These are phyloP conservation scores for Sminthurides aquaticus DNA, from an alignment of 2,888 invertebrate species.

Conservation along the genomic window DNA sequence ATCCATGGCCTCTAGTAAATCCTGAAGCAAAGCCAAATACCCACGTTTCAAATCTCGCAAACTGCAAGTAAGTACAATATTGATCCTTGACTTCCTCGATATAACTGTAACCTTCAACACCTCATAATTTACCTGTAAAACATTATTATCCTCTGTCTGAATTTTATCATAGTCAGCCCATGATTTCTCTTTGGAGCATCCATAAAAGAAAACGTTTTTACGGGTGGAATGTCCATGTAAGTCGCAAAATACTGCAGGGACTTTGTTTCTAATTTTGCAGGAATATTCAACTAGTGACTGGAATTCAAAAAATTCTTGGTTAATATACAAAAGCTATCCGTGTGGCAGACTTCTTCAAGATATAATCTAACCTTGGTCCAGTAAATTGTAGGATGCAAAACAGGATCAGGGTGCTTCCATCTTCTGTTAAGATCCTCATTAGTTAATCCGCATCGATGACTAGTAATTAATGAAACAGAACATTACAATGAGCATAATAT, in stretches of 20 bases:
- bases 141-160: constrained; percentile 31
- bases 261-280: constrained; percentile 27
- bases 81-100: neutral
- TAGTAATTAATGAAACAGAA: constrained; percentile 48
- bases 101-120: too few relatives aligned
- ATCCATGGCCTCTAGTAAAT: constrained; percentile 65
- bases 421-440: constrained; percentile 78
- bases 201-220: constrained; percentile 93
- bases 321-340: neutral
- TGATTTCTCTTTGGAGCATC: constrained; percentile 54
- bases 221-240: constrained; percentile 90
- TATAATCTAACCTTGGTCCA: constrained; percentile 58
- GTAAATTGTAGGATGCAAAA: constrained; percentile 72
- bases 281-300: constrained; percentile 34
- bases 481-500: neutral
- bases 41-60: neutral
- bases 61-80: constrained; percentile 1
- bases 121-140: constrained; percentile 12
- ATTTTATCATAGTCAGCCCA: constrained; percentile 33
- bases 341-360: neutral
- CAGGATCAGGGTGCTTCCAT: constrained; percentile 69
- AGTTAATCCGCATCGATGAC: constrained; percentile 73
- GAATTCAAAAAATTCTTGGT: neutral
- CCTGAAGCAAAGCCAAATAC: constrained; percentile 48
- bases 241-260: constrained; percentile 66